These are phyloP conservation scores for Abramis brama DNA, from an alignment of 2,113 vertebrate species.

Conservation along the genomic window DNA sequence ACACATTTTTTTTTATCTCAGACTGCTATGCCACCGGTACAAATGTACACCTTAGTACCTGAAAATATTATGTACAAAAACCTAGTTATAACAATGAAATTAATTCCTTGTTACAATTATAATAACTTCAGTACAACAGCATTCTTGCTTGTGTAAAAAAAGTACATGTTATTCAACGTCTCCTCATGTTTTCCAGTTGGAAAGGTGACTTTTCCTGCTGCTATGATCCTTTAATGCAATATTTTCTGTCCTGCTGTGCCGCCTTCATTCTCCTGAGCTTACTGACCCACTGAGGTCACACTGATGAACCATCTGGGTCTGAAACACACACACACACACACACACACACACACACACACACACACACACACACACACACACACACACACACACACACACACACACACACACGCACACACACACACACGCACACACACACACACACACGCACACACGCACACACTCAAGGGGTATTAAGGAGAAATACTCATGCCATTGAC, in stretches of 20 bases:
- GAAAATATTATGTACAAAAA: neutral
- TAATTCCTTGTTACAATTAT: neutral
- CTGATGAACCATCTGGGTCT: constrained; percentile 57
- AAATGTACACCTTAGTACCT: no score
- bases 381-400: neutral
- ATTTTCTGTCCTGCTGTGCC: constrained; percentile 36
- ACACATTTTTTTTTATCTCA: no score
- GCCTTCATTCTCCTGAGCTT: constrained; percentile 39
- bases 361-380: neutral
- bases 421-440: no score
- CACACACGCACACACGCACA: no score
- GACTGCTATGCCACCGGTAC: no score
- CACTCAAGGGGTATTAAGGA: constrained; percentile 23
- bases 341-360: neutral
- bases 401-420: neutral
- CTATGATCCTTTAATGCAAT: constrained; percentile 52
- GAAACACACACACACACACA: constrained; percentile 33
- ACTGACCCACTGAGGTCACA: constrained; percentile 58
- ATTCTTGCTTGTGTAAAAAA: neutral
- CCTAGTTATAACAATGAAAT: neutral
- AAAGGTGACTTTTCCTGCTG: constrained; percentile 49
- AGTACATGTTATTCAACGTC: constrained; percentile 1
- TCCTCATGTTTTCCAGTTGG: neutral
- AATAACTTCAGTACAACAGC: neutral
- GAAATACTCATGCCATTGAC: constrained; percentile 34